These are phyloP conservation scores for Hemitrygon akajei DNA, from an alignment of 2,797 vertebrate species.

Conservation along the genomic window DNA sequence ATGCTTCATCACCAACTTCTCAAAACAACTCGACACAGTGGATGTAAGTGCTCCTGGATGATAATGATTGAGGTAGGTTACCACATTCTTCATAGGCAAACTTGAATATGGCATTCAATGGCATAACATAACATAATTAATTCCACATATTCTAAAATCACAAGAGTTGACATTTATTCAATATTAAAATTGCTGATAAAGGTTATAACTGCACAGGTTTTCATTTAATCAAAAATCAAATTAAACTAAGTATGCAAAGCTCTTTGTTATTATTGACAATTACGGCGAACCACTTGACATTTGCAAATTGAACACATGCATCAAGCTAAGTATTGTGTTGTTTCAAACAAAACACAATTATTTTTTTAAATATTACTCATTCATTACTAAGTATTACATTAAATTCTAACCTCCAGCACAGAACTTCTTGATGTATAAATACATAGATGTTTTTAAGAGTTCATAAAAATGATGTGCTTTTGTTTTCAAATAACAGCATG, in stretches of 20 bases:
- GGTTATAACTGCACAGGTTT: neutral
- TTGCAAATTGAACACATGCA: neutral
- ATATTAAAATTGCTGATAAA: neutral
- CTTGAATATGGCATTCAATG: too few species aligned
- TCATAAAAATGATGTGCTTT: neutral
- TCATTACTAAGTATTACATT: neutral
- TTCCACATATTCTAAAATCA: neutral
- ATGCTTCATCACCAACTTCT: too few species aligned
- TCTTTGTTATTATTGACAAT: neutral
- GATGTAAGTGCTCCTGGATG: too few species aligned
- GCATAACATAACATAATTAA: too few species aligned
- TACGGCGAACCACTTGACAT: neutral
- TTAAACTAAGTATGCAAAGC: neutral
- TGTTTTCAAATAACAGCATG: neutral
- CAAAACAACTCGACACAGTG: too few species aligned
- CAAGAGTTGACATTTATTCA: neutral
- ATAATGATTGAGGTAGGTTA: too few species aligned
- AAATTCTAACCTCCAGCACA: neutral
- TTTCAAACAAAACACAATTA: neutral
- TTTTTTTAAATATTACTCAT: slow-evolving; percentile 6
- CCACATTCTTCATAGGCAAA: too few species aligned
- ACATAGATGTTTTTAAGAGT: neutral
- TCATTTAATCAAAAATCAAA: neutral
- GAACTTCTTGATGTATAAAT: neutral
- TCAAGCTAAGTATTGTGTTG: neutral